A percentile compares a stretch with the other conserved stretches of the same genome.
Evolutionary conservation across 1,140 invertebrate species (phyloP).

Genomic region (Antheraea pernyi): DNA sequence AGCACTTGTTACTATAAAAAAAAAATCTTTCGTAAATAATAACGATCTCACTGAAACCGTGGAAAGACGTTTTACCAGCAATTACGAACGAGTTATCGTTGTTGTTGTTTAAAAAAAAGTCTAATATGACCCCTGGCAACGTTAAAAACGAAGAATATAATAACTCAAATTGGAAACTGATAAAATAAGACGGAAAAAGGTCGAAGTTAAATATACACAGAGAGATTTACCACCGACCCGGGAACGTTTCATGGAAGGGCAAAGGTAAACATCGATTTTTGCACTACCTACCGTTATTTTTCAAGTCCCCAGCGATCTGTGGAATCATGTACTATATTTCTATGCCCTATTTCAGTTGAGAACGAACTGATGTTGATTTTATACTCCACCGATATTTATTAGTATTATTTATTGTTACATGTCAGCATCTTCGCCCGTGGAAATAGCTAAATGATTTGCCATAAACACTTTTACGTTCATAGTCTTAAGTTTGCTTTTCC

Average conservation of each 20-base stretch:
- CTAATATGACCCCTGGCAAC: not conserved
- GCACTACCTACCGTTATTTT: not conserved
- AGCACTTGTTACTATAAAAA: too few species aligned
- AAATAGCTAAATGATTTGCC: too few species aligned
- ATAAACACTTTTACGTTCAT: too few species aligned
- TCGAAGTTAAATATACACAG: not conserved
- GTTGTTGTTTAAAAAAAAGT: too few species aligned
- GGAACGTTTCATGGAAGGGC: not conserved
- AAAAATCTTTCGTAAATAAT: too few species aligned
- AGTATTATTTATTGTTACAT: too few species aligned
- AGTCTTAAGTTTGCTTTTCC: too few species aligned
- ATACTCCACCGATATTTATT: too few species aligned
- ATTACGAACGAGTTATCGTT: too few species aligned
- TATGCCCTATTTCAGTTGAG: not conserved
- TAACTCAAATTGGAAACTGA: not conserved
- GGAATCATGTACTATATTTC: not conserved
- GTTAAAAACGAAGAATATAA: not conserved
- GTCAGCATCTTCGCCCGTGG: too few species aligned
- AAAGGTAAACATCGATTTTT: constrained; percentile 1
- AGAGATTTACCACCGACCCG: constrained; percentile 1
- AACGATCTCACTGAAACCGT: too few species aligned
- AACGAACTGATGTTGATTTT: not conserved
- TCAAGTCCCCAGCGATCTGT: not conserved
- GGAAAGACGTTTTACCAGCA: too few species aligned
- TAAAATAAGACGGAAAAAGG: not conserved